These are phyloP conservation scores for Teleopsis dalmanni DNA, from an alignment of 1,140 invertebrate genomes.

Conservation along the genomic window DNA sequence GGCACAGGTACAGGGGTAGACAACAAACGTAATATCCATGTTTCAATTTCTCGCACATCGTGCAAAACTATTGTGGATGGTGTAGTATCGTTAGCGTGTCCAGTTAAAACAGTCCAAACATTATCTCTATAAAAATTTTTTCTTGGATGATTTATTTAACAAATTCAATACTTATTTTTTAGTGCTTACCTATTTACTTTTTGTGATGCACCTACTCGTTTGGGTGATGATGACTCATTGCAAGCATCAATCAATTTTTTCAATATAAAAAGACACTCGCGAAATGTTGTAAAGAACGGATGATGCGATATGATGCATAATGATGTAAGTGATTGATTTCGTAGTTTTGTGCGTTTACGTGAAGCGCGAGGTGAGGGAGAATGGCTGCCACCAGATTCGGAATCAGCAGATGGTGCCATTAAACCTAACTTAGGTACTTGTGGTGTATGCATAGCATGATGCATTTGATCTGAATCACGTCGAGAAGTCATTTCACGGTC, in stretches of 20 bases:
- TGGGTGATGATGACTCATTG: conserved; percentile 84
- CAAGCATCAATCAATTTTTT: conserved; percentile 94
- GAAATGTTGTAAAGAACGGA: conserved; percentile 96
- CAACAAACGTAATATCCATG: conserved; percentile 91
- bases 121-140: too few relatives aligned
- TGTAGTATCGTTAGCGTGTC: conserved; percentile 60
- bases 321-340: conserved; percentile 90
- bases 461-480: conserved; percentile 50
- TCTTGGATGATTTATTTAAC: conserved; percentile 18
- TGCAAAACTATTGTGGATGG: conserved; percentile 84
- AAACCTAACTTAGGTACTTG: conserved; percentile 55
- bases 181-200: conserved; percentile 51
- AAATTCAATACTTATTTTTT: conserved; percentile 1
- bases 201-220: conserved; percentile 80
- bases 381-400: conserved; percentile 79
- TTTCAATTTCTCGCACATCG: conserved; percentile 96
- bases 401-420: conserved; percentile 64
- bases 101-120: conserved; percentile 80
- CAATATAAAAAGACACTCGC: conserved; percentile 92
- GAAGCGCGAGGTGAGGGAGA: conserved; percentile 75
- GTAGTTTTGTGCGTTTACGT: conserved; percentile 66
- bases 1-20: conserved; percentile 97
- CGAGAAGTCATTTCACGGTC: conserved; percentile 68
- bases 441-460: conserved; percentile 10
- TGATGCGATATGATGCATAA: conserved; percentile 98